Evolutionary conservation across 1,140 invertebrate species (phyloP).

Genomic region (Subanguina moxae): DNA sequence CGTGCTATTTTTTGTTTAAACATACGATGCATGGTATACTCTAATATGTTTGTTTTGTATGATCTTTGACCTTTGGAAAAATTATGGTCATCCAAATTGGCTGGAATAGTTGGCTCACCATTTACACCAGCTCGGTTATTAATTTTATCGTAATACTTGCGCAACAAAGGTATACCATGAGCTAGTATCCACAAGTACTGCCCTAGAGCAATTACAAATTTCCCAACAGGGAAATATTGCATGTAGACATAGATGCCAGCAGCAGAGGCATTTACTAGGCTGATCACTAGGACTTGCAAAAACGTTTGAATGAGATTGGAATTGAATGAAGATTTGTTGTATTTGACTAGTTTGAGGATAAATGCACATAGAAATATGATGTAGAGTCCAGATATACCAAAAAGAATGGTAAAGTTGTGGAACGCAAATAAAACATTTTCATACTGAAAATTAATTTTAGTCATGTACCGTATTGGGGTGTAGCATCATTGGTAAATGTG

Average conservation of each 20-base stretch:
- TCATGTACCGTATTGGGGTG: too few species aligned
- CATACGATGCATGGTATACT: too few species aligned
- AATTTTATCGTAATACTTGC: background rate
- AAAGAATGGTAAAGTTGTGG: background rate
- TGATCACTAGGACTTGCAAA: conserved; percentile 28
- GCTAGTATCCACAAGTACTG: conserved; percentile 25
- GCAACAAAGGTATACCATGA: conserved; percentile 17
- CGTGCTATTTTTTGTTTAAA: too few species aligned
- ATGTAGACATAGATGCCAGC: conserved; percentile 33
- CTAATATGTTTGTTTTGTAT: background rate
- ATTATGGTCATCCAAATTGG: background rate
- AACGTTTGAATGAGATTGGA: conserved; percentile 10
- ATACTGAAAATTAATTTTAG: background rate
- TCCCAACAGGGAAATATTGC: conserved; percentile 25
- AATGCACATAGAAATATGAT: background rate
- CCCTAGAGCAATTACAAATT: conserved; percentile 22
- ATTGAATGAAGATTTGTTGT: background rate
- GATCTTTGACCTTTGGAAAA: background rate
- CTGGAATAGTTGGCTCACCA: background rate
- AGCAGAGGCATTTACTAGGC: conserved; percentile 24
- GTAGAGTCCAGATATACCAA: background rate
- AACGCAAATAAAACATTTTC: background rate
- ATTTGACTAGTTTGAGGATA: background rate
- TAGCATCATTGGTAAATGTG: too few species aligned
- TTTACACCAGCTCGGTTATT: background rate